These are phyloP conservation scores for Pipa parva DNA, from an alignment of 2,113 vertebrate species.

Conservation along the genomic window DNA sequence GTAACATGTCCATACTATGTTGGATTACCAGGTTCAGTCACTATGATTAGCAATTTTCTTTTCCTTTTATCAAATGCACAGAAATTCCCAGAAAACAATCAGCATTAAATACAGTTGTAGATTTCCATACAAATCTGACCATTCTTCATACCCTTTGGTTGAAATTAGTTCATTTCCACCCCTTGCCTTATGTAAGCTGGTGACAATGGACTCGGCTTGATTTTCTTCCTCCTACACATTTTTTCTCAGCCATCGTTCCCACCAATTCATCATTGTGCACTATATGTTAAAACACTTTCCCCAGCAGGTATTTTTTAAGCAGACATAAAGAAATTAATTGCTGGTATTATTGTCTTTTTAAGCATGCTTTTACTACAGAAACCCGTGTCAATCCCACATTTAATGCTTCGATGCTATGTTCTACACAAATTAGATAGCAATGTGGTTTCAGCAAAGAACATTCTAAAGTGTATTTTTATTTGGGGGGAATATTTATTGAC, in stretches of 20 bases:
- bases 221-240: constrained; percentile 35
- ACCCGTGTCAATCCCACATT: constrained; percentile 29
- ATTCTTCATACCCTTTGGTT: neutral
- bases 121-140: constrained; percentile 1
- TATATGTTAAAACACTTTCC: constrained; percentile 33
- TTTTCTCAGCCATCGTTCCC: constrained; percentile 8
- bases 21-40: neutral
- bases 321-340: constrained; percentile 41
- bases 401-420: constrained; percentile 2
- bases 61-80: constrained; percentile 37
- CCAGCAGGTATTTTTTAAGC: constrained; percentile 24
- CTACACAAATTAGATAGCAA: constrained; percentile 9
- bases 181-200: constrained; percentile 20
- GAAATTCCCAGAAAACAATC: constrained; percentile 40
- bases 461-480: constrained; percentile 8
- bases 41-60: neutral
- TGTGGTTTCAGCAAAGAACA: constrained; percentile 4
- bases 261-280: constrained; percentile 17
- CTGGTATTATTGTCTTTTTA: constrained; percentile 39
- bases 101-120: constrained; percentile 43
- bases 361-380: constrained; percentile 32
- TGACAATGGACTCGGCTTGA: constrained; percentile 28
- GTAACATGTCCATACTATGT: neutral
- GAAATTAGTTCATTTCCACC: constrained; percentile 26
- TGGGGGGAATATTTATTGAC: neutral